Base-by-base conservation (phyloP, 2,113 vertebrate species). In the Atrichornis clamosus region DNA sequence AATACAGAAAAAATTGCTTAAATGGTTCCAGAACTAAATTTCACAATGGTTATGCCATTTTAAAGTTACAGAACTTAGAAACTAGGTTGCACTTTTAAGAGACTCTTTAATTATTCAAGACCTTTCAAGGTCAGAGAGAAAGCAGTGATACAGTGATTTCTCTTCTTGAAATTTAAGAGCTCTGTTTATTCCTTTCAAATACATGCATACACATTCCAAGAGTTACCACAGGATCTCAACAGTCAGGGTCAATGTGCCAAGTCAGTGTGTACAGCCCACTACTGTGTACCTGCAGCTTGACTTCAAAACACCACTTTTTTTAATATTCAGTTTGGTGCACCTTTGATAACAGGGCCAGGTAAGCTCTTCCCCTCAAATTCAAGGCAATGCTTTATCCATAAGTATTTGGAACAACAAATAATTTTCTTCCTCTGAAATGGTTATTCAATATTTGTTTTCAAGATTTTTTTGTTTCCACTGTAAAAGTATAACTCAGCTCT, bases 91-190 rank as follows among this genome's bases (percentile, higher is more conserved):
- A 46, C 75, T 93, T 80, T 95, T 93, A 93, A 93, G 85, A 96
- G 55, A 49, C 18, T 93, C 78, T 97, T 97, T 93, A 96, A 96
- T 97, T 95, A 98, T 96, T 96, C 62, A 97, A 87, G 91, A 93
- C 39, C 90, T 96, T 92, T 89, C 93, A 97, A 97, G 96, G 93
- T 97, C 95, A 95, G 56, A 58, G 47, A 80, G 20, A 95, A 97
- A 97, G 92, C 63, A 87, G 60, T 26, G 75, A 95, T 95, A 67
- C 74, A 92, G 56, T 44, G 63, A 83, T 96, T 96, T 93, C 65
- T 65, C 69, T 27, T 83, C 88, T 67, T 62, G 28, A 94, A 95
- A 94, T 88, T 52, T 84, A 92, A 94, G 72, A 60, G 56, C 35
- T 86, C 39, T 90, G 76, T 81, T 97, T 89, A 79, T 59, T 73